Base-by-base conservation (phyloP, 2,888 invertebrate genomes). In the Caenorhabditis macrosperma region DNA sequence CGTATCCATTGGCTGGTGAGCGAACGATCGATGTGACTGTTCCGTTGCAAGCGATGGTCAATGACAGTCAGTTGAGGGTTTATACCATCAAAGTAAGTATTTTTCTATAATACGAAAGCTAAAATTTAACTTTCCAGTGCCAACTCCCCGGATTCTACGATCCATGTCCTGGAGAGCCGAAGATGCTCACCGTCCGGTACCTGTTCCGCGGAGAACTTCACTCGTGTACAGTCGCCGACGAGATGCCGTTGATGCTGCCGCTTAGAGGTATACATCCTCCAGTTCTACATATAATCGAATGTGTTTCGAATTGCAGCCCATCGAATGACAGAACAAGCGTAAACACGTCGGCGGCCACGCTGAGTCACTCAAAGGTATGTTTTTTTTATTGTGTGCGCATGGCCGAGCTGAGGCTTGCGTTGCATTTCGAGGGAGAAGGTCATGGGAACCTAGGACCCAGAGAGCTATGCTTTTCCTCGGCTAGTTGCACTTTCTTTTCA, bases 91-190 rank as follows among this genome's bases (percentile, higher is more conserved):
- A 89, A 80, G 88, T 89, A 24, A 22, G 67, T 52, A 9, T 20
- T 48, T 35, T 46, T 66, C 59, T 30, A 46, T 20, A 12, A 15
- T 60, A 10, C 20, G 10, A 38, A 28, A 33, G 1, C 10, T 4
- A 15, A 28, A 12, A 28, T 15, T 12, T 26, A n/a, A 10, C 15
- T 83, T 93, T 93, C 28, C 92, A 97, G 97, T 94, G 95, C 91
- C 95, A 96, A 90, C 92, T 98, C 82, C 95, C 97, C 12, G 98
- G 98, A 33, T 98, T 98, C 92, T 98, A 95, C 92, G 98, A 99
- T 92, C 96, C 97, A 0, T 95, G 96, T 85, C 90, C 92, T 9
- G 96, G 96, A 0, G 96, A 97, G 87, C 94, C 95, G 33, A 98
- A 98, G 91, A 94, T 94, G 88, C 92, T 98, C 26, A 94, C 94